Percentiles rank a stretch among this genome's conserved stretches.
These are phyloP conservation scores for Antrozous pallidus DNA, from an alignment of 2,797 vertebrate genomes.

Conservation along the genomic window DNA sequence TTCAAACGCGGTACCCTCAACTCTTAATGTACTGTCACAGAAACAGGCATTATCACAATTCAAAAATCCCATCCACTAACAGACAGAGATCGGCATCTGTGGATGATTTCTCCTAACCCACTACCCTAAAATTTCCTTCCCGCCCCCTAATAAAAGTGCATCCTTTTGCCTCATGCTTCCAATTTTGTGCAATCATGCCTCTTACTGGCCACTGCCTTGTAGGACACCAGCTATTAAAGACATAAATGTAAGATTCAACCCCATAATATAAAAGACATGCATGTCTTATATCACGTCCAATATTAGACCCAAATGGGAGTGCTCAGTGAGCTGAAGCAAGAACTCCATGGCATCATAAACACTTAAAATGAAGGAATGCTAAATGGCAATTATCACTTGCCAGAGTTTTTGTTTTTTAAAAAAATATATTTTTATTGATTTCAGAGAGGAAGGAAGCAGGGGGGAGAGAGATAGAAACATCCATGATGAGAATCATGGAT, in stretches of 20 bases:
- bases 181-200: constrained; percentile 88
- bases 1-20: constrained; percentile 80
- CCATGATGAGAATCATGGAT: no score
- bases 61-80: constrained; percentile 80
- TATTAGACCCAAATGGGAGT: constrained; percentile 47
- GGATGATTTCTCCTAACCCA: constrained; percentile 80
- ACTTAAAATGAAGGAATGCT: constrained; percentile 44
- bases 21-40: constrained; percentile 84
- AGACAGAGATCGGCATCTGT: constrained; percentile 80
- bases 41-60: constrained; percentile 84
- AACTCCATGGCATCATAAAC: neutral
- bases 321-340: constrained; percentile 30
- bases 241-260: constrained; percentile 75
- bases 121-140: constrained; percentile 77
- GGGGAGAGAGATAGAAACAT: no score
- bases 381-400: constrained; percentile 35
- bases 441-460: no score
- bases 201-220: constrained; percentile 84
- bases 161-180: constrained; percentile 83
- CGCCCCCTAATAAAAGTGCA: constrained; percentile 78
- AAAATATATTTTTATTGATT: no score
- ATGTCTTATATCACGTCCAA: neutral
- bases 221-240: constrained; percentile 84
- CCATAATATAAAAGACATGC: constrained; percentile 36
- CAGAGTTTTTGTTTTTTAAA: neutral